Evolutionary conservation across 2,888 invertebrate species (phyloP), one percentile per base, ranked within the genome.

Genomic region (Andrena chrysosceles): DNA sequence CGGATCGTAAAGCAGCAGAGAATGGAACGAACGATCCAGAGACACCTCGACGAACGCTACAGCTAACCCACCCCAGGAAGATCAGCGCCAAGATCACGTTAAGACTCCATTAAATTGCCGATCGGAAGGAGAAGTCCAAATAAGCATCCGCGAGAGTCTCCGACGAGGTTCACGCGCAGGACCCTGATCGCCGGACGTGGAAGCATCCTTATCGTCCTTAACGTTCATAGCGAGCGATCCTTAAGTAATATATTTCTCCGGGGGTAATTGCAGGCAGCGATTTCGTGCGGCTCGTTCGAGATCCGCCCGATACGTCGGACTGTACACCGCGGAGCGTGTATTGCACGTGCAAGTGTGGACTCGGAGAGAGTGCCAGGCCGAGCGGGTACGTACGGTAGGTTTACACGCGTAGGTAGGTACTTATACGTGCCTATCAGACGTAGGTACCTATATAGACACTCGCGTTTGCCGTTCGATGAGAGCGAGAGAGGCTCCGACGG

Each of bases 261-360:
- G 84, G 84, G 88, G 86, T 89, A 89, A 89, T 89, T 89, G 88
- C 88, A 88, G 89, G 78, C 86, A 86, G 81, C 88, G 89, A 88
- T 89, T 88, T 88, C 88, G 88, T 88, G 88, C 87, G 82, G 89
- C 87, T 87, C 89, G 89, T 87, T 89, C 89, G 82, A 88, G 88
- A 88, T 88, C 83, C 85, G 80, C 71, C 87, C 80, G 89, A 88
- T 87, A 87, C 86, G 83, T 77, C 69, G 77, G 67, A 73, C 77
- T 56, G 81, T 81, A 26, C 23, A 73, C 76, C 73, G 63, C 71
- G 84, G 68, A 78, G 63, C 88, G 80, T 86, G 87, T 84, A 85
- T 85, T 87, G 83, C 88, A 86, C 87, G 83, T 86, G 87, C 83
- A 87, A 68, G 71, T 20, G 71, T n/a, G 60, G 13, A 42, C 49